Conservation (phyloP, 2,113 vertebrate species). For the Dromiciops gliroides region DNA sequence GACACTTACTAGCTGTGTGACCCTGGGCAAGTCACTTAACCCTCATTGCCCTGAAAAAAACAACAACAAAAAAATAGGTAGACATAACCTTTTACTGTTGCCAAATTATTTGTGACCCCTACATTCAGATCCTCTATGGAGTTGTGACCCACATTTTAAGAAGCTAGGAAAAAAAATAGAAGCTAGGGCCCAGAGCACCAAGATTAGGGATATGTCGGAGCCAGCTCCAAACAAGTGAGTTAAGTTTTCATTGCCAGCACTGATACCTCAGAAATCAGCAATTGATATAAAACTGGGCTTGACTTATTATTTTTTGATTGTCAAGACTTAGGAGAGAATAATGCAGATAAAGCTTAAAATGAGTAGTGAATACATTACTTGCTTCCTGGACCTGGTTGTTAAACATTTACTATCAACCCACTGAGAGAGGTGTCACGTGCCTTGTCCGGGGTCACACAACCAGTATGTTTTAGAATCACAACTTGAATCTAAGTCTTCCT, state of each 20-base stretch:
- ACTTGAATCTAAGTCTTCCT: background rate
- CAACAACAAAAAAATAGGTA: too few relatives aligned
- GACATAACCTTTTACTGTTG: too few relatives aligned
- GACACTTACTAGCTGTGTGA: too few relatives aligned
- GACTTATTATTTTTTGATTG: background rate
- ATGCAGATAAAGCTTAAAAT: background rate
- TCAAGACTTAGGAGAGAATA: background rate
- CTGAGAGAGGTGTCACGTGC: background rate
- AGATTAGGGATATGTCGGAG: background rate
- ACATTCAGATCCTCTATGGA: too few relatives aligned
- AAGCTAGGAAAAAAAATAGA: too few relatives aligned
- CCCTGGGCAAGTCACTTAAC: too few relatives aligned
- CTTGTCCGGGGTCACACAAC: background rate
- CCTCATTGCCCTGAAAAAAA: too few relatives aligned
- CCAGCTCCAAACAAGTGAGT: background rate
- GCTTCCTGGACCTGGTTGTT: background rate
- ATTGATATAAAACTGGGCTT: background rate
- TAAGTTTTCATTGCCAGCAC: background rate
- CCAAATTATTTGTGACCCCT: too few relatives aligned
- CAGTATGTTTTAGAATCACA: background rate
- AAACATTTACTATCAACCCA: background rate
- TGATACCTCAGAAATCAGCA: background rate
- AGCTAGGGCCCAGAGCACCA: too few relatives aligned
- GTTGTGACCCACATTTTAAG: too few relatives aligned
- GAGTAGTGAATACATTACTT: background rate